These are phyloP conservation scores for Drosophila guanche DNA, from an alignment of 1,140 invertebrate species.

Conservation along the genomic window DNA sequence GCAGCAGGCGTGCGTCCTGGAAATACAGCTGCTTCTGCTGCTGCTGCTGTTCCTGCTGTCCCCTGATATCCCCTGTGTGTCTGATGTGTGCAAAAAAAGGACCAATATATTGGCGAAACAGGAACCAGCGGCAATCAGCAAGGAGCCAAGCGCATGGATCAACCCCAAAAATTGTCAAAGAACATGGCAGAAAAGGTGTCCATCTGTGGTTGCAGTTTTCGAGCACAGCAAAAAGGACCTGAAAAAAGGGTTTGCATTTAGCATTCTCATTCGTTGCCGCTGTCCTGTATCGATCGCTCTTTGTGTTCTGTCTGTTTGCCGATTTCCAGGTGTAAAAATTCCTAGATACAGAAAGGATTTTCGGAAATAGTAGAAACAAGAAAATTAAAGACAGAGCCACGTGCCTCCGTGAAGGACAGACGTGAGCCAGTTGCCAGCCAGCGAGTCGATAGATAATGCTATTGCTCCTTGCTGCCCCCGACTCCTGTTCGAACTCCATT, in stretches of 20 bases:
- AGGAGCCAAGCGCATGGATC: slow-evolving; percentile 15
- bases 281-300: neutral
- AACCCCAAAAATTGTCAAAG: slow-evolving; percentile 53
- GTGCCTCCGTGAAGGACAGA: slow-evolving; percentile 51
- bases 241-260: slow-evolving; percentile 53
- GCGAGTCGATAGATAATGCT: slow-evolving; percentile 53
- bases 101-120: slow-evolving; percentile 61
- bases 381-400: slow-evolving; percentile 42
- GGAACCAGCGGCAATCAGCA: slow-evolving; percentile 53
- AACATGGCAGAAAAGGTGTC: slow-evolving; percentile 46
- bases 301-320: slow-evolving; percentile 65
- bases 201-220: slow-evolving; percentile 72
- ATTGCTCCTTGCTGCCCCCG: slow-evolving; percentile 18
- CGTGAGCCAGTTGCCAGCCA: slow-evolving; percentile 72
- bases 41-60: slow-evolving; percentile 9
- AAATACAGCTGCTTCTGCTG: slow-evolving; percentile 76
- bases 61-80: slow-evolving; percentile 1
- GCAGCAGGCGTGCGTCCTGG: slow-evolving; percentile 72
- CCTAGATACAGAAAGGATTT: slow-evolving; percentile 41
- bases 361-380: slow-evolving; percentile 22
- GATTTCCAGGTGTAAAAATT: slow-evolving; percentile 83
- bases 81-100: slow-evolving; percentile 44
- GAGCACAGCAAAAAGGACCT: slow-evolving; percentile 20
- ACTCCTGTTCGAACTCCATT: slow-evolving; percentile 30
- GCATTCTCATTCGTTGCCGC: slow-evolving; percentile 17